Evolutionary conservation across 2,113 vertebrate species (phyloP).

Genomic region (Gymnarchus niloticus): DNA sequence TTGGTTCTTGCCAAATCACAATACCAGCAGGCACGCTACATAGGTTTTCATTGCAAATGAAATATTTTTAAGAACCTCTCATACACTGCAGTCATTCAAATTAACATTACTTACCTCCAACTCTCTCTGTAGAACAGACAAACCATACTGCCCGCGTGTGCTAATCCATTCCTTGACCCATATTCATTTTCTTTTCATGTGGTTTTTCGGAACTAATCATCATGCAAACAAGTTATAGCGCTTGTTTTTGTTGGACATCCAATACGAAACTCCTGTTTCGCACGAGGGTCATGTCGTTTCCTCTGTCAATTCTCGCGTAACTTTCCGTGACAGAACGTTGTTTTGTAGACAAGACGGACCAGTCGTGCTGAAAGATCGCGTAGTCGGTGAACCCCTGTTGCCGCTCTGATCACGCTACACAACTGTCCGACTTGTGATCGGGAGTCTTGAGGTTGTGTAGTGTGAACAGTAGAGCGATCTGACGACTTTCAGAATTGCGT

Average conservation of each 20-base stretch:
- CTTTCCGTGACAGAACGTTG: background rate
- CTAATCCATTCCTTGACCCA: background rate
- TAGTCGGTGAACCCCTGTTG: too few species aligned
- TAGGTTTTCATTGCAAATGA: background rate
- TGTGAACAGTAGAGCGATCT: too few species aligned
- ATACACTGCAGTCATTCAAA: too few species aligned
- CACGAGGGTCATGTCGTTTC: background rate
- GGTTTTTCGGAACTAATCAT: background rate
- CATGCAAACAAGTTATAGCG: background rate
- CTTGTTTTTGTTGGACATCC: background rate
- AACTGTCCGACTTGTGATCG: too few species aligned
- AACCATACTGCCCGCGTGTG: background rate
- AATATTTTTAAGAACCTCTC: too few species aligned
- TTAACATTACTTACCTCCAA: slow-evolving; percentile 16
- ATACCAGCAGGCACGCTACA: background rate
- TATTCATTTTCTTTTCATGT: background rate
- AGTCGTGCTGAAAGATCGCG: too few species aligned
- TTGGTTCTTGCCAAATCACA: background rate
- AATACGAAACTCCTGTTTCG: background rate
- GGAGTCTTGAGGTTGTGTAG: too few species aligned
- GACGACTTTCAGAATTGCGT: too few species aligned
- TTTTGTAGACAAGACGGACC: too few species aligned
- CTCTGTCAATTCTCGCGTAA: background rate
- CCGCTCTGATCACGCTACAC: too few species aligned
- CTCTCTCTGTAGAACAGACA: slow-evolving; percentile 10